Evolutionary conservation across 2,113 vertebrate genomes (phyloP).

Genomic region (Motacilla alba): DNA sequence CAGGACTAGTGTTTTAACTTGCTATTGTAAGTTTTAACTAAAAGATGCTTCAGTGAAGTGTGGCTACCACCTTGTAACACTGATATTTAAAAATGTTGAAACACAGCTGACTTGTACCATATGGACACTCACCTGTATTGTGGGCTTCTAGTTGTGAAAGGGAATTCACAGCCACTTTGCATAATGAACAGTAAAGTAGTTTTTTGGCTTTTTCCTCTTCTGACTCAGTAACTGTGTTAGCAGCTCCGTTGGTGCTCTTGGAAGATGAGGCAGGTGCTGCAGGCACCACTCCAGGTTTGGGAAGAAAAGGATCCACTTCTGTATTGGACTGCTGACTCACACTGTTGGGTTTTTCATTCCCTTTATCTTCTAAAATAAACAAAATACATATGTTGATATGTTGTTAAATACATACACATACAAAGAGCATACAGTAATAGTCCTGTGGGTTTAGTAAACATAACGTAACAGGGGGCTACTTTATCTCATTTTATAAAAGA

Average conservation of each 20-base stretch:
- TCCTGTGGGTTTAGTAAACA: not conserved
- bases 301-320: conserved; percentile 60
- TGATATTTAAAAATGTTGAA: not conserved
- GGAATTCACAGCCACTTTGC: conserved; percentile 98
- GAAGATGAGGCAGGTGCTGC: conserved; percentile 53
- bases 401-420: not conserved
- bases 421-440: not conserved
- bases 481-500: not conserved
- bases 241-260: conserved; percentile 72
- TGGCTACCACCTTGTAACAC: not conserved
- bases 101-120: not conserved
- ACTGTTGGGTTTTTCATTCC: conserved; percentile 59
- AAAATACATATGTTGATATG: not conserved
- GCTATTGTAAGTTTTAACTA: not conserved
- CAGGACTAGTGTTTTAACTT: not conserved
- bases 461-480: not conserved
- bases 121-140: conserved; percentile 83
- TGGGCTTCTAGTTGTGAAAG: conserved; percentile 96
- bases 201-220: conserved; percentile 98
- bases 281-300: conserved; percentile 61
- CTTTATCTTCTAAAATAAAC: conserved; percentile 71
- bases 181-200: conserved; percentile 95
- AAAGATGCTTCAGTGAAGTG: not conserved
- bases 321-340: conserved; percentile 45
- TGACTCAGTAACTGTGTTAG: conserved; percentile 74